A percentile compares a stretch with the other conserved stretches of the same genome.
Conservation (phyloP, 64 coral and sea anemone species). For the Pocillopora verrucosa region DNA sequence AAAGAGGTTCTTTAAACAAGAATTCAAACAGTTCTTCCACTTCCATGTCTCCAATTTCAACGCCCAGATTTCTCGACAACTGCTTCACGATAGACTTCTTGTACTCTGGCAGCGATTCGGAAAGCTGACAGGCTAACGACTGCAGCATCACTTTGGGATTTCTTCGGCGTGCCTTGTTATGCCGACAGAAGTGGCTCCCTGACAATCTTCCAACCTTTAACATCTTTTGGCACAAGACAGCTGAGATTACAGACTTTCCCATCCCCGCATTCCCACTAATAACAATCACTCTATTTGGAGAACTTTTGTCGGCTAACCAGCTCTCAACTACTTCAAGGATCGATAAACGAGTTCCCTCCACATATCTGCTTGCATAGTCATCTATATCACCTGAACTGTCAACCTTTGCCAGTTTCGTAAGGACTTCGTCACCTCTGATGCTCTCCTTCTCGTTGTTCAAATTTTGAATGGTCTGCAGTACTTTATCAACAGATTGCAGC, state of each 20-base stretch:
- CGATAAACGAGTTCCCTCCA: constrained; percentile 32
- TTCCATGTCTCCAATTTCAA: constrained; percentile 16
- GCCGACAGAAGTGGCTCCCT: constrained; percentile 69
- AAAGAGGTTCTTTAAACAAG: constrained; percentile 42
- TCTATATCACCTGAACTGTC: background rate
- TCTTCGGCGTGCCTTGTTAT: constrained; percentile 50
- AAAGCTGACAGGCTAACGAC: constrained; percentile 49
- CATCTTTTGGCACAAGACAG: constrained; percentile 31
- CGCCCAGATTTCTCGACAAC: constrained; percentile 33
- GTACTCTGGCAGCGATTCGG: constrained; percentile 35
- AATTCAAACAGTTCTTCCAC: constrained; percentile 52
- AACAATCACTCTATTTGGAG: constrained; percentile 18
- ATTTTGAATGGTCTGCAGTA: background rate
- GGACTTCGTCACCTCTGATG: background rate
- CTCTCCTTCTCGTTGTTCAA: background rate
- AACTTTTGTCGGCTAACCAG: background rate
- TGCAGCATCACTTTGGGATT: constrained; percentile 60
- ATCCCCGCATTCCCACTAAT: constrained; percentile 52
- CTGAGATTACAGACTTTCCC: constrained; percentile 71
- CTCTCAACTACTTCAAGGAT: constrained; percentile 22
- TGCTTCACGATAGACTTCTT: constrained; percentile 31
- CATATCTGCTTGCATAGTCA: background rate
- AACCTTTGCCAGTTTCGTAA: background rate
- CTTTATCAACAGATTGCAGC: constrained; percentile 18
- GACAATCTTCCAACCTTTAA: constrained; percentile 12